Percentiles rank a stretch among this genome's conserved stretches.
phyloP scores from a whole-genome alignment of 2,113 vertebrate genomes.

The Oryzias javanicus region DNA sequence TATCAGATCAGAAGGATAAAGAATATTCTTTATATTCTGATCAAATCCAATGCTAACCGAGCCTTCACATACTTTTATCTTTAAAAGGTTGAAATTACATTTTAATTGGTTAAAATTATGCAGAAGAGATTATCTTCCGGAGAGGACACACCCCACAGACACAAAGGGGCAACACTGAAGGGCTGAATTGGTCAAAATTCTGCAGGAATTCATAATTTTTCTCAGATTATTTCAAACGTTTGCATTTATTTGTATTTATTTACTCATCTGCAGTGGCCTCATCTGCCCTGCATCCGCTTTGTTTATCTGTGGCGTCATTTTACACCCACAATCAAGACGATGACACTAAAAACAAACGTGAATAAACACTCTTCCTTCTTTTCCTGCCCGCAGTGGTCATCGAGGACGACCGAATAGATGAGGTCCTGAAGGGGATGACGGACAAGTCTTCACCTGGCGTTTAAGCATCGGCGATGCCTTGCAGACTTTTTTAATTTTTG shows the following conservation, averaged over 20 bases:
- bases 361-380: conserved; percentile 6
- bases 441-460: conserved; percentile 97
- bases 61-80: neutral
- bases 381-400: conserved; percentile 87
- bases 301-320: conserved; percentile 5
- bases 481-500: conserved; percentile 83
- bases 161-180: conserved; percentile 6
- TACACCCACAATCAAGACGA: neutral
- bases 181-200: conserved; percentile 6
- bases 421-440: conserved; percentile 96
- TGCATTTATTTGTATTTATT: conserved; percentile 20
- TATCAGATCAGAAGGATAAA: neutral
- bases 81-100: neutral
- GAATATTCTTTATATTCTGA: neutral
- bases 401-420: conserved; percentile 99
- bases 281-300: neutral
- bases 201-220: conserved; percentile 40
- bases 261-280: conserved; percentile 12
- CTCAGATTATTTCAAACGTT: conserved; percentile 10
- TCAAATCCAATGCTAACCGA: neutral
- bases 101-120: conserved; percentile 36
- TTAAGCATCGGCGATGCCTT: conserved; percentile 79
- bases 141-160: conserved; percentile 47
- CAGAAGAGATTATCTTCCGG: conserved; percentile 8
- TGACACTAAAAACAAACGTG: neutral